Evolutionary conservation across 2,888 invertebrate species (phyloP), one percentile per base, ranked within the genome.

Genomic region (Cheilosia soror): DNA sequence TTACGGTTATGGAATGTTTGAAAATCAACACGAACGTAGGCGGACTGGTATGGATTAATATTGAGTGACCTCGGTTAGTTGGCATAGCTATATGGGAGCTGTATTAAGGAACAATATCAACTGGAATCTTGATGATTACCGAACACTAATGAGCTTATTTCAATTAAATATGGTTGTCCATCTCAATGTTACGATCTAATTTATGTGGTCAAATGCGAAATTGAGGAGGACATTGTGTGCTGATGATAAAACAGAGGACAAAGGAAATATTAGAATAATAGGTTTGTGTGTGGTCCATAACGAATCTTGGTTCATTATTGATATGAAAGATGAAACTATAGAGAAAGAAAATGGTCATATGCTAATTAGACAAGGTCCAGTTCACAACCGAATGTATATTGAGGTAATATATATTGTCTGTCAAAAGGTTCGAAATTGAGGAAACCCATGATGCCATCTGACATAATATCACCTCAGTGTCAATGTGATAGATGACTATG

Each of bases 61-160:
- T 81, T 65, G 49, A 63, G 76, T 79, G 51, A 49, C 27, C 20
- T 29, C 6, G 37, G 37, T 40, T 47, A 15, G n/a, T 15, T 7
- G 37, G 37, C 37, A 37, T 15, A 47, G 47, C 20, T 1, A 20
- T 20, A 20, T 7, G 15, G 15, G 0, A 20, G 47, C 47, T 47
- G 7, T 15, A 47, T 15, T 51, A 25, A 51, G 51, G 51, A 13
- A 47, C 47, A 47, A 15, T 4, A 13, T 44, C n/a, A 15, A n/a
- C 15, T 63, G 63, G 58, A 63, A 65, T 63, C 58, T 57, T 51
- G 42, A 71, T 77, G 49, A 78, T 83, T 60, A 66, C 42, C 15
- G 20, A 47, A 13, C 31, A 40, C 42, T 72, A 78, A 78, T 71
- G 78, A 65, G 66, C 65, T 78, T 73, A 78, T 73, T 73, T 60